A percentile compares a stretch with the other conserved stretches of the same genome.
phyloP scores from a whole-genome alignment of 2,113 vertebrate species.

The Vireo altiloquus region DNA sequence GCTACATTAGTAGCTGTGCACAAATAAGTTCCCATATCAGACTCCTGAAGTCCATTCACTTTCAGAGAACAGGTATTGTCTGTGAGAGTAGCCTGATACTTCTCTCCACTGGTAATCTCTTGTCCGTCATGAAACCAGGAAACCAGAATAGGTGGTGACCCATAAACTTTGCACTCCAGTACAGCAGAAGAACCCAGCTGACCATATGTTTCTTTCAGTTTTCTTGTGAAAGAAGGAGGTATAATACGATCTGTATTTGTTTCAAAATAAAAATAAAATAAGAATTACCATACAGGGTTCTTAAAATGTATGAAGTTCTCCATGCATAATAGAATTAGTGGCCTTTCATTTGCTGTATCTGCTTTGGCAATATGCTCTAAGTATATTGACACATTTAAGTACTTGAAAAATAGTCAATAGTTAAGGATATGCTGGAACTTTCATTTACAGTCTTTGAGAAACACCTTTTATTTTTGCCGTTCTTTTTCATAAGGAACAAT shows the following conservation, averaged over 20 bases:
- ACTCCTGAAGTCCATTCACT: conserved; percentile 82
- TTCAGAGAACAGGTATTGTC: conserved; percentile 88
- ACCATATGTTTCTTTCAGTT: conserved; percentile 82
- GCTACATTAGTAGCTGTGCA: conserved; percentile 89
- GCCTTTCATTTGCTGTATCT: background rate
- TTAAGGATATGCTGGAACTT: background rate
- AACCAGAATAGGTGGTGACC: conserved; percentile 87
- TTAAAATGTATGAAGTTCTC: background rate
- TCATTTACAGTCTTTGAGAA: background rate
- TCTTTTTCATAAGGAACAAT: background rate
- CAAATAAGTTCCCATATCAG: conserved; percentile 85
- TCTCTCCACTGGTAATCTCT: conserved; percentile 86
- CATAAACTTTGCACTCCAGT: conserved; percentile 92
- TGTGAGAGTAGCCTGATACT: conserved; percentile 83
- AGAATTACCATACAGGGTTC: background rate
- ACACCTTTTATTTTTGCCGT: background rate
- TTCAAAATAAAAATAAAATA: background rate
- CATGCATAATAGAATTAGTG: background rate
- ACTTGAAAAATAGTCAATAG: background rate
- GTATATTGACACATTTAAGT: background rate
- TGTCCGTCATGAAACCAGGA: conserved; percentile 89
- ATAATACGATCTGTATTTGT: conserved; percentile 86
- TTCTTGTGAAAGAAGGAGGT: conserved; percentile 90
- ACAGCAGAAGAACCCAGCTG: conserved; percentile 77
- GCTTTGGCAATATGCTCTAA: background rate